Percentiles rank a stretch among this genome's conserved stretches.
These are phyloP conservation scores for Drosophila willistoni DNA, from an alignment of 1,140 invertebrate species.

Conservation along the genomic window DNA sequence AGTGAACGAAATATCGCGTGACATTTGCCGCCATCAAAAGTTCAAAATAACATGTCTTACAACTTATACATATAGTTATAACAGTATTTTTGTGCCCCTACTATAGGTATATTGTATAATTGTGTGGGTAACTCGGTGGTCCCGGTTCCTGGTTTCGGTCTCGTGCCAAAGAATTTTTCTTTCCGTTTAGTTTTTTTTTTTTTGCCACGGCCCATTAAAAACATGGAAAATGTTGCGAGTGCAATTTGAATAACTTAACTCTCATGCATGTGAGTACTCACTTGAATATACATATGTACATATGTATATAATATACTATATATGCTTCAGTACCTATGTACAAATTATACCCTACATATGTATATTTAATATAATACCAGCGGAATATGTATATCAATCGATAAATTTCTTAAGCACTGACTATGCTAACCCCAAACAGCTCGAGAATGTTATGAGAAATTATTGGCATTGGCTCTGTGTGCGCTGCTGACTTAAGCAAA, in stretches of 20 bases:
- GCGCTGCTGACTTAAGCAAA: slow-evolving; percentile 61
- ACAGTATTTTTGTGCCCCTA: not conserved
- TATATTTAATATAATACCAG: slow-evolving; percentile 12
- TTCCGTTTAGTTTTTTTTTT: slow-evolving; percentile 16
- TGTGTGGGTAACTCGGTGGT: not conserved
- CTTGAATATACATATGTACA: too few species aligned
- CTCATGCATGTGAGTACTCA: slow-evolving; percentile 22
- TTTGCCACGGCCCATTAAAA: slow-evolving; percentile 28
- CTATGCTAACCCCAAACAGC: slow-evolving; percentile 23
- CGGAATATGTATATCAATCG: slow-evolving; percentile 47
- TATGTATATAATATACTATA: too few species aligned
- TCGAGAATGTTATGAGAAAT: slow-evolving; percentile 25
- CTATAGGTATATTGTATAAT: slow-evolving; percentile 3
- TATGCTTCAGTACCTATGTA: not conserved
- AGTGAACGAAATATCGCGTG: slow-evolving; percentile 59
- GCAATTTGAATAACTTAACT: slow-evolving; percentile 60
- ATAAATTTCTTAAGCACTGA: slow-evolving; percentile 59
- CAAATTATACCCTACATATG: slow-evolving; percentile 23
- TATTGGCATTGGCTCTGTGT: slow-evolving; percentile 9
- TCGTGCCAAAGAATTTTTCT: slow-evolving; percentile 17
- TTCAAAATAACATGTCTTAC: slow-evolving; percentile 40
- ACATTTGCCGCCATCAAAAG: slow-evolving; percentile 46
- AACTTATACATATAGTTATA: slow-evolving; percentile 25
- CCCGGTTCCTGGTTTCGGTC: not conserved
- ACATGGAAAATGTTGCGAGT: slow-evolving; percentile 33